These are phyloP conservation scores for Epicauta chinensis DNA, from an alignment of 1,140 invertebrate genomes.

Conservation along the genomic window DNA sequence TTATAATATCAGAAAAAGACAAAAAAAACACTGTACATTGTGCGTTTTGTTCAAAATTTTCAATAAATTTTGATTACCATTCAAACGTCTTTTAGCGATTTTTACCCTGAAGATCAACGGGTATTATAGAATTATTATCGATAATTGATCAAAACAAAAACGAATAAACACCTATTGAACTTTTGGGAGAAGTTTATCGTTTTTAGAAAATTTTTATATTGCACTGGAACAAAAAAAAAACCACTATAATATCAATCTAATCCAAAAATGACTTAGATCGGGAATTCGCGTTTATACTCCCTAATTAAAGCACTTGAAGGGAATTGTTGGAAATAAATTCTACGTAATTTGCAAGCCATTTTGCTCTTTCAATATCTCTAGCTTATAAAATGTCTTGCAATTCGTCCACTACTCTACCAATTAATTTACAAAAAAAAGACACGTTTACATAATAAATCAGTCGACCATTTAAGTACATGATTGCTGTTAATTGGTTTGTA, in stretches of 20 bases:
- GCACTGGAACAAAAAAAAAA: no score
- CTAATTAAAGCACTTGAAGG: constrained; percentile 16
- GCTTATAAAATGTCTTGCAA: constrained; percentile 5
- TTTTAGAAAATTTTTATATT: no score
- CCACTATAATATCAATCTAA: no score
- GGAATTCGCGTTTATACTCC: background rate
- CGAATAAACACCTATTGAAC: constrained; percentile 2
- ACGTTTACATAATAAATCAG: constrained; percentile 19
- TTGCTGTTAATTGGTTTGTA: constrained; percentile 16
- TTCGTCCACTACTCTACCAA: background rate
- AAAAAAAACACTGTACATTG: constrained; percentile 15
- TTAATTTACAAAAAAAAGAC: no score
- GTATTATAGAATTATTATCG: background rate
- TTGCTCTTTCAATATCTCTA: no score
- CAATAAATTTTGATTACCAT: constrained; percentile 1
- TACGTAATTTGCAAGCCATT: constrained; percentile 6
- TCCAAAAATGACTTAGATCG: background rate
- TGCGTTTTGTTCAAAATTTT: constrained; percentile 10
- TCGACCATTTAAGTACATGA: constrained; percentile 21
- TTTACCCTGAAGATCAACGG: background rate
- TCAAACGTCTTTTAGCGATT: background rate
- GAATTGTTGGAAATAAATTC: constrained; percentile 4
- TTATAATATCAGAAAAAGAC: constrained; percentile 1
- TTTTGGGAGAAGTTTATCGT: no score
- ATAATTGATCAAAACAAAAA: constrained; percentile 2